Base-by-base conservation (phyloP, 2,888 invertebrate species). In the Microctonus brassicae region DNA sequence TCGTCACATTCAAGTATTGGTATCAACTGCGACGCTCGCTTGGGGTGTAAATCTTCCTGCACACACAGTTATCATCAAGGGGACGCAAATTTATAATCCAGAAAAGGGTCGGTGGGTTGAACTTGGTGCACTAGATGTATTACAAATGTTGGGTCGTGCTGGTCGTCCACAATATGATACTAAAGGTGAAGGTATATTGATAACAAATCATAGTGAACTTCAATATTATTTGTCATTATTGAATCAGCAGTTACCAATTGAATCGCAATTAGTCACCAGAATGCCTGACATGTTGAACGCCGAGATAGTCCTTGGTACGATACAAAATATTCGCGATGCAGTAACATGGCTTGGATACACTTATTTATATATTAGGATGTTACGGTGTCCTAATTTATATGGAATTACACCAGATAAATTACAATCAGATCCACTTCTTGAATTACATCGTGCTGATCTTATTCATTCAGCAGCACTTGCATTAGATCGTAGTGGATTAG, bases 31-130 rank as follows among this genome's bases (percentile, higher is more conserved):
- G 0, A 99, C 99, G 0, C 90, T 99, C 22, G 99, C 99, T 11
- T 99, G 99, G 99, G 99, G 99, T 87, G 99, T 99, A 33, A 99
- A 99, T 89, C 91, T 99, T 58, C 99, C 99, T 0, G 99, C 99
- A 0, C 99, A 99, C 87, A 99, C 99, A 0, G 99, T 99, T 63
- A 97, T 98, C 75, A 96, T 97, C 80, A 99, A 99, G 87, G 99
- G 99, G 26, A 99, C 99, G 0, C 97, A 99, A 87, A 95, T 99
- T 69, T 99, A 99, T 88, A 98, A 95, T 84, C 97, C 99, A 0
- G 99, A 99, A 88, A 97, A 97, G 86, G 99, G 99, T 0, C 91
- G 98, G 70, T 99, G 99, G 99, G 95, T 96, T 1, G 99, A 99
- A 88, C 89, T 99, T 63, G 97, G 99, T 4, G 98, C 99, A 1